Conservation (phyloP, 1,140 invertebrate genomes). For the Bombus cullumanus region DNA sequence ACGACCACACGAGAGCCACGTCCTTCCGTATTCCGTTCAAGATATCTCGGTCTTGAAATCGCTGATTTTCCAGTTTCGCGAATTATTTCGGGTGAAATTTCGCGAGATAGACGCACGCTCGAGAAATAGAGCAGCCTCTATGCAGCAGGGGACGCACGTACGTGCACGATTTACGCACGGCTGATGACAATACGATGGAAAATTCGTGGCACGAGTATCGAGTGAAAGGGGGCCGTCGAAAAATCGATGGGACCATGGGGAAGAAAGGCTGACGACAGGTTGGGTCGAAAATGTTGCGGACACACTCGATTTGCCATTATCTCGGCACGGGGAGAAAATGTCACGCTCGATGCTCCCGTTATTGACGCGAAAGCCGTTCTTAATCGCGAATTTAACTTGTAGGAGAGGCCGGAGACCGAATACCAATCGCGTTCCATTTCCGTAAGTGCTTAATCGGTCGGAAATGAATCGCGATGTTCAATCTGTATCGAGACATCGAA, state of each 20-base stretch:
- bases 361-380: conserved; percentile 30
- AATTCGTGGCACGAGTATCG: conserved; percentile 12
- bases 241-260: conserved; percentile 9
- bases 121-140: neutral
- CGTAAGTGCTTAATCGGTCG: conserved; percentile 47
- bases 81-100: neutral
- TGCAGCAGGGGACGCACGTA: neutral
- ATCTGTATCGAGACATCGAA: conserved; percentile 39
- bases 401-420: neutral
- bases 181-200: conserved; percentile 19
- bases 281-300: conserved; percentile 23
- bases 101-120: too few species aligned
- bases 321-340: neutral
- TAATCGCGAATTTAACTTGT: conserved; percentile 20
- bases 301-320: conserved; percentile 31
- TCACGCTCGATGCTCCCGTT: conserved; percentile 19
- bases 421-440: conserved; percentile 44
- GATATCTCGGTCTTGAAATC: neutral
- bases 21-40: neutral
- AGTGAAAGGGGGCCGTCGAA: neutral
- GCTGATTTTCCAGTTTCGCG: too few species aligned
- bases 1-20: neutral
- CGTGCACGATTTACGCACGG: neutral
- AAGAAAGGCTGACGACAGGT: neutral
- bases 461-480: conserved; percentile 47